phyloP scores from a whole-genome alignment of 2,113 vertebrate species.

The Phalacrocorax aristotelis region DNA sequence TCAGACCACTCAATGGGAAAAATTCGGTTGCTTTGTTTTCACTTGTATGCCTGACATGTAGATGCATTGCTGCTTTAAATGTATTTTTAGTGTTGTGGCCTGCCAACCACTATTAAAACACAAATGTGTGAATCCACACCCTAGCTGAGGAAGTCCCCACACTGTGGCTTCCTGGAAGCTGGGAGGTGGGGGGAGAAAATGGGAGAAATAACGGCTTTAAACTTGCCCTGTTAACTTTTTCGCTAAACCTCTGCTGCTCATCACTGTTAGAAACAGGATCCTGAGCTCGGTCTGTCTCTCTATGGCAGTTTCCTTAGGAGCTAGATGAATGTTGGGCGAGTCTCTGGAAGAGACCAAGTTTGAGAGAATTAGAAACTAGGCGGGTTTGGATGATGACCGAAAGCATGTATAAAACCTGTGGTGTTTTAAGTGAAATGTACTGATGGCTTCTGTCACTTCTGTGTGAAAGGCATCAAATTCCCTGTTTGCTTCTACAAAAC shows the following conservation, averaged over 20 bases:
- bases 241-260: neutral
- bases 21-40: neutral
- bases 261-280: neutral
- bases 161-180: neutral
- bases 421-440: neutral
- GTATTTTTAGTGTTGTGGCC: neutral
- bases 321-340: neutral
- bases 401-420: accelerated
- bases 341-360: neutral
- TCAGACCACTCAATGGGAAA: accelerated
- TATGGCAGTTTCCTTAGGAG: neutral
- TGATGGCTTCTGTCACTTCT: neutral
- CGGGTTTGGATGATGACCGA: neutral
- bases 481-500: neutral
- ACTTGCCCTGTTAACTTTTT: neutral
- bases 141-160: neutral
- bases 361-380: neutral
- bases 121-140: neutral
- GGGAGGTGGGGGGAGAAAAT: neutral
- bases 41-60: neutral
- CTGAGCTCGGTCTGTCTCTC: neutral
- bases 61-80: neutral
- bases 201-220: neutral
- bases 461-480: neutral
- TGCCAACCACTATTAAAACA: neutral